Evolutionary conservation across 2,797 vertebrate genomes (phyloP), one percentile per base, ranked within the genome.

Genomic region (Sebastes glaucus): DNA sequence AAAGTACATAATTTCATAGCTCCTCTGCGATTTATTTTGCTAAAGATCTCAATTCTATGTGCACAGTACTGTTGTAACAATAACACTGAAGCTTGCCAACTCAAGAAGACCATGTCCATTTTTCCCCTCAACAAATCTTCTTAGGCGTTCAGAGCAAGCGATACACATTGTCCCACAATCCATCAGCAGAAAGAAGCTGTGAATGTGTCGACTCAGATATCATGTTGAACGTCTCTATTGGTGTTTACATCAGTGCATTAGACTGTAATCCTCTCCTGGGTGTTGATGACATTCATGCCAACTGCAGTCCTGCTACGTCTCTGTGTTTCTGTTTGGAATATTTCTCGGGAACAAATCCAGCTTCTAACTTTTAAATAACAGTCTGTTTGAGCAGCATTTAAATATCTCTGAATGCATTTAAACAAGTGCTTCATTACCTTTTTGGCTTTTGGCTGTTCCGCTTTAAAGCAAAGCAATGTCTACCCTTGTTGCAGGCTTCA

Each of bases 251-350:
- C 64, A 22, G 30, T 46, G 71, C 53, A 61, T 78, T 62, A 52
- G 46, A 49, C 77, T 14, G 23, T 86, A 88, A 91, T 79, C 83
- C 84, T 78, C 81, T 75, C 60, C 67, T 6, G 66, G 69, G 61
- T 75, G 89, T 64, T 56, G n/a, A 71, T 79, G 89, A 81, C 81
- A 81, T 87, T 88, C 74, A 73, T 59, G 71, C 60, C 59, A 83
- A 63, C 62, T 59, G 22, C 20, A 74, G 60, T 77, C 77, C 82
- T 73, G 35, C 69, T 38, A 38, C 55, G 33, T 59, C 71, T 73
- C 38, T 14, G 30, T 28, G 46, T 61, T 30, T 67, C 32, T 61
- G 25, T 77, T 75, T 27, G 25, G 63, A 74, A 25, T 53, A 72
- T 84, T 78, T 67, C 28, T 75, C 14, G 32, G 38, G 3, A 32